phyloP scores from a whole-genome alignment of 35 echinoderm and acorn worm species.

The Strongylocentrotus purpuratus region DNA sequence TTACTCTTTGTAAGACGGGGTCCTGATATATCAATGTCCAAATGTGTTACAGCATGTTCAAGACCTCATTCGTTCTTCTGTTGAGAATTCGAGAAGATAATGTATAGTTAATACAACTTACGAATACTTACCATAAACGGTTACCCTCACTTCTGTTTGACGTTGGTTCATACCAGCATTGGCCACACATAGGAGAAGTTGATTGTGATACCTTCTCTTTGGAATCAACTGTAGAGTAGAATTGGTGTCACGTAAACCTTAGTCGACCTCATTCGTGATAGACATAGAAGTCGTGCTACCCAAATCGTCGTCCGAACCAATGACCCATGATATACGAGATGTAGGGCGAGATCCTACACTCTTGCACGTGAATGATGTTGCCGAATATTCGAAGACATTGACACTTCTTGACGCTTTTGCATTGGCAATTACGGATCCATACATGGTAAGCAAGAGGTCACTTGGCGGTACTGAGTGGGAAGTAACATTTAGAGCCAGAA shows the following conservation, averaged over 20 bases:
- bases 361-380: not conserved
- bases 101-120: no score
- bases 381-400: not conserved
- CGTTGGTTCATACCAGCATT: not conserved
- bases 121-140: not conserved
- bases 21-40: no score
- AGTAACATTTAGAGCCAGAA: not conserved
- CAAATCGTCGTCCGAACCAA: not conserved
- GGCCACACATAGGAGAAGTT: not conserved
- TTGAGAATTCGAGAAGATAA: no score
- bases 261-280: not conserved
- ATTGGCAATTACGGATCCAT: not conserved
- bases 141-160: not conserved
- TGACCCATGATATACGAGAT: not conserved
- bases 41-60: no score
- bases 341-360: not conserved
- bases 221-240: not conserved
- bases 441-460: not conserved
- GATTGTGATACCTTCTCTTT: not conserved
- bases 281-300: not conserved
- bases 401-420: not conserved
- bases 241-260: not conserved
- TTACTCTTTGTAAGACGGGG: no score
- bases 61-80: no score
- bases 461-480: not conserved